Base-by-base conservation (phyloP, 2,113 vertebrate genomes). In the Clinocottus analis region DNA sequence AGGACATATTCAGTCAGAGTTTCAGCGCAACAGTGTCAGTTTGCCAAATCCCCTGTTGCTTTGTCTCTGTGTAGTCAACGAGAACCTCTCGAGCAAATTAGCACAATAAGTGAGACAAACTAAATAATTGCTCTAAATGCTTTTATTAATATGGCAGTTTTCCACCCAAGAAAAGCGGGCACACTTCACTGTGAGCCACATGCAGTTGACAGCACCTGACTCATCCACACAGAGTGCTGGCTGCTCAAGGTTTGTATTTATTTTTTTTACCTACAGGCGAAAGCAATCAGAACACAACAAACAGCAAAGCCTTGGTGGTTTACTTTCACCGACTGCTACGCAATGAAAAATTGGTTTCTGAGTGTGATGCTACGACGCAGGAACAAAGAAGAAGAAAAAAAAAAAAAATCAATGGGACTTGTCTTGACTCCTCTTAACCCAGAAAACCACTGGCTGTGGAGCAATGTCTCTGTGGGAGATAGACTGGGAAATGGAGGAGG, bases 211-310 rank as follows among this genome's bases (percentile, higher is more conserved):
- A 74, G 39, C 39, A 58, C 53, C 80, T 41, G 65, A 77, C 82
- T 72, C 65, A 78, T 73, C 58, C 23, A 53, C 51, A 66, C 43
- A 49, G 63, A 7, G 19, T 10, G 37, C 12, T 35, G 59, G 37
- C 49, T 43, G 68, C 17, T 49, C 67, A 39, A 68, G 45, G 43
- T 4, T 59, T 33, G 7, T 13, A 12, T 60, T 76, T 45, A 16
- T 45, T 45, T 16, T 43, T 64, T 47, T 14, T 11, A 70, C 19
- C 39, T 21, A 7, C 5, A 27, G 63, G 41, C 41, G 29, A 84
- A 79, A 67, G 58, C 79, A 75, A 72, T 77, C 78, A 72, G 35
- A 80, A 43, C 75, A 81, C 71, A 67, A 76, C 79, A 77, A 59
- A 81, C 70, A 58, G 67, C 14, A 70, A 80, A 47, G 33, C 41